phyloP scores from a whole-genome alignment of 2,888 invertebrate genomes.

The Operophtera brumata region DNA sequence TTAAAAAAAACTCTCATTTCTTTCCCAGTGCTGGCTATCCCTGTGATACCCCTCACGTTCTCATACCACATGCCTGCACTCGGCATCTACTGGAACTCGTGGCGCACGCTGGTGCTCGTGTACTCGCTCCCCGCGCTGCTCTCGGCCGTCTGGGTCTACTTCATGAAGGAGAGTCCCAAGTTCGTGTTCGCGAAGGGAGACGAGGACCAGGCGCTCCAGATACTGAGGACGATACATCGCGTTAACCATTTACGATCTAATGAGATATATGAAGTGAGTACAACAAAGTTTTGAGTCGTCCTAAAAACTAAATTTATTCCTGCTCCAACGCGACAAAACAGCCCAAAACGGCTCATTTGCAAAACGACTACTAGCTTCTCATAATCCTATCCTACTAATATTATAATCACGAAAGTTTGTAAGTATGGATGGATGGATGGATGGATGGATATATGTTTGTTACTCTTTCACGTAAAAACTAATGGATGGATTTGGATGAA shows the following conservation, averaged over 20 bases:
- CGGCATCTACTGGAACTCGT: conserved; percentile 83
- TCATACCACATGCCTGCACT: conserved; percentile 58
- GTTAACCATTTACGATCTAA: conserved; percentile 46
- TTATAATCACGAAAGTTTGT: too few relatives aligned
- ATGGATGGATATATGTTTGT: too few relatives aligned
- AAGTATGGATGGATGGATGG: too few relatives aligned
- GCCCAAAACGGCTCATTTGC: too few relatives aligned
- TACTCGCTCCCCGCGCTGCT: conserved; percentile 83
- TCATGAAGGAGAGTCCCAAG: conserved; percentile 89
- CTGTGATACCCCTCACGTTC: conserved; percentile 80
- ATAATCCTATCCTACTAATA: too few relatives aligned
- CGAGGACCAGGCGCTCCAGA: conserved; percentile 75
- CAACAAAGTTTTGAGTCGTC: background rate
- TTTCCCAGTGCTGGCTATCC: conserved; percentile 82
- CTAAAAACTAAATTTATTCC: too few relatives aligned
- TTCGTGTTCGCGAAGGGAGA: conserved; percentile 83
- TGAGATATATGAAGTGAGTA: conserved; percentile 49
- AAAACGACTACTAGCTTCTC: too few relatives aligned
- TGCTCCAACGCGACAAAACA: too few relatives aligned
- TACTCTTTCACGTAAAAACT: too few relatives aligned
- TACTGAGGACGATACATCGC: conserved; percentile 54
- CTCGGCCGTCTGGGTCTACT: conserved; percentile 76
- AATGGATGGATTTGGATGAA: too few relatives aligned
- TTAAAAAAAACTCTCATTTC: background rate
- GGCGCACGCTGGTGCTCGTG: conserved; percentile 86